These are phyloP conservation scores for Sebastes cheni DNA, from an alignment of 2,797 vertebrate genomes.

Conservation along the genomic window DNA sequence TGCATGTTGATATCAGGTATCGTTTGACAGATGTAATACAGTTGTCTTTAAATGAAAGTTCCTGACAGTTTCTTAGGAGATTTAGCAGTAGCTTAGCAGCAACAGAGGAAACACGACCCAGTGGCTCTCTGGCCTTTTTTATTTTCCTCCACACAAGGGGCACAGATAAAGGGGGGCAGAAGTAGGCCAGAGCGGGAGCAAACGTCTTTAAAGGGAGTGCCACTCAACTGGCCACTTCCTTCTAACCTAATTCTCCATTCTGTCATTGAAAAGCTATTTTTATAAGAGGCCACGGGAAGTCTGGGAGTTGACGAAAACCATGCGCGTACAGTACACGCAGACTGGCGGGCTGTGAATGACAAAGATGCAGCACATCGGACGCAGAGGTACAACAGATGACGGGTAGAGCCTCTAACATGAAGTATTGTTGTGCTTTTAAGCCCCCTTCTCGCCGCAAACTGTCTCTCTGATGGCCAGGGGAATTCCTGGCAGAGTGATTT, in stretches of 20 bases:
- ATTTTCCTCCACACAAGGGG: slow-evolving; percentile 10
- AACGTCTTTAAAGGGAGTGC: slow-evolving; percentile 66
- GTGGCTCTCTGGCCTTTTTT: background rate
- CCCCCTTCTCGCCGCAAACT: slow-evolving; percentile 4
- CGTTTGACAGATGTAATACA: slow-evolving; percentile 11
- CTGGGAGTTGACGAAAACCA: slow-evolving; percentile 56
- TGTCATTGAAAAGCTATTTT: slow-evolving; percentile 84
- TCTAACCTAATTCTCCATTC: slow-evolving; percentile 75
- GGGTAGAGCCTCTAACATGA: background rate
- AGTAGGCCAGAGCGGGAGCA: slow-evolving; percentile 25
- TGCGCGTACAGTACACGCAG: slow-evolving; percentile 12
- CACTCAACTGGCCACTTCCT: slow-evolving; percentile 72
- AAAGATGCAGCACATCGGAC: background rate
- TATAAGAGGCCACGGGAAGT: slow-evolving; percentile 79
- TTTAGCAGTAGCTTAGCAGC: slow-evolving; percentile 11
- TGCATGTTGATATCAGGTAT: slow-evolving; percentile 1
- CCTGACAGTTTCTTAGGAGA: slow-evolving; percentile 10
- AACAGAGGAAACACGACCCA: slow-evolving; percentile 26
- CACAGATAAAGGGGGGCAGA: slow-evolving; percentile 50
- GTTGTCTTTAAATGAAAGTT: background rate
- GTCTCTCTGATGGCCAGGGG: slow-evolving; percentile 88
- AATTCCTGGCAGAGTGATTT: slow-evolving; percentile 99
- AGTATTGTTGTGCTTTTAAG: slow-evolving; percentile 13
- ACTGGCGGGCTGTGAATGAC: slow-evolving; percentile 14
- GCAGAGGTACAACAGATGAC: background rate